These are phyloP conservation scores for Rousettus madagascariensis DNA, from an alignment of 2,797 vertebrate genomes.

Conservation along the genomic window DNA sequence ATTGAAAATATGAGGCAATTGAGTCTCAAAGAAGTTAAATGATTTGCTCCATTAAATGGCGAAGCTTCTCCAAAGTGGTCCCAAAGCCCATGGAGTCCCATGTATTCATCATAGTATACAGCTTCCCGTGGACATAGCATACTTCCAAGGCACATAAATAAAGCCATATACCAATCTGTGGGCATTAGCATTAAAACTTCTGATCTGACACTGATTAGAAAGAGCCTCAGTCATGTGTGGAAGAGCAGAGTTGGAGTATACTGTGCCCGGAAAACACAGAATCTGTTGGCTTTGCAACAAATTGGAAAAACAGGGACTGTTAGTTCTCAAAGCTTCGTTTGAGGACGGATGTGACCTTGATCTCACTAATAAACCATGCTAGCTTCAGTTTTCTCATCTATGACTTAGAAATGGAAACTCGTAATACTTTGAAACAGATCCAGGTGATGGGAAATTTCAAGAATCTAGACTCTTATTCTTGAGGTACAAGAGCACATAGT, in stretches of 20 bases:
- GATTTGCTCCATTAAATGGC: neutral
- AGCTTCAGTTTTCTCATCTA: constrained; percentile 33
- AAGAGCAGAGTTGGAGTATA: neutral
- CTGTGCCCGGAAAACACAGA: neutral
- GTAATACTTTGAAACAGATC: constrained; percentile 8
- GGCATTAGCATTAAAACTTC: neutral
- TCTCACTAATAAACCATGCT: constrained; percentile 1
- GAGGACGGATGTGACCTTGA: constrained; percentile 28
- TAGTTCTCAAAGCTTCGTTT: constrained; percentile 43
- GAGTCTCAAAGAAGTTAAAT: neutral
- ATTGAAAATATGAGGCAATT: neutral
- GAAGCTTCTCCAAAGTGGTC: neutral
- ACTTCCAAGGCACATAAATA: neutral
- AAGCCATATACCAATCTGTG: neutral
- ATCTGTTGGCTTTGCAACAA: neutral
- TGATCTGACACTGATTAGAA: constrained; percentile 9
- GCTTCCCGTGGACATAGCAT: neutral
- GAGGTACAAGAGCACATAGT: neutral
- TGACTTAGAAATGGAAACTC: constrained; percentile 7
- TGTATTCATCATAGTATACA: neutral
- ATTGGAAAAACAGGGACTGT: neutral
- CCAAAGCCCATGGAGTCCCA: neutral
- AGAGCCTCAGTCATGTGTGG: neutral
- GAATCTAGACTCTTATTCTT: neutral
- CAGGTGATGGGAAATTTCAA: neutral